Percentiles rank a stretch among this genome's conserved stretches.
phyloP scores from a whole-genome alignment of 2,797 vertebrate species.

The Lacerta agilis region DNA sequence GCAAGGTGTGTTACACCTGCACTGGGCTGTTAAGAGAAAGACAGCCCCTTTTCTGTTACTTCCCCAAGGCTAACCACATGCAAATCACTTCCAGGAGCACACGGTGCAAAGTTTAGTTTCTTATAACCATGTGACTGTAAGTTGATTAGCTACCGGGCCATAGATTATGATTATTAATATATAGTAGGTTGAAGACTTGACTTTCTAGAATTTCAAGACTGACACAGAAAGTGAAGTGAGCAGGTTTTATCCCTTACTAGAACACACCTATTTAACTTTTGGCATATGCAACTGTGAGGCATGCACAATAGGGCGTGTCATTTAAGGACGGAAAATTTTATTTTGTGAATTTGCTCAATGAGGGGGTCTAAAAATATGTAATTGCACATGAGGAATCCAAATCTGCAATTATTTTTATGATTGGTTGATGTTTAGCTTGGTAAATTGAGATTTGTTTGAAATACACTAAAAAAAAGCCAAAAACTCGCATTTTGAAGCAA shows the following conservation, averaged over 20 bases:
- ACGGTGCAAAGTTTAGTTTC: neutral
- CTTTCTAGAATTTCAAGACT: conserved; percentile 18
- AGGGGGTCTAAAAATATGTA: no score
- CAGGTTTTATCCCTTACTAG: neutral
- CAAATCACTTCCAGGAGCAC: neutral
- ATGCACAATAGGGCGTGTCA: no score
- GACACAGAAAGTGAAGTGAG: conserved; percentile 11
- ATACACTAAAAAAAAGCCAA: no score
- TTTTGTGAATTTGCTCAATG: no score
- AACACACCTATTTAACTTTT: neutral
- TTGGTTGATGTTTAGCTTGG: no score
- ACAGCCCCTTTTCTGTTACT: neutral
- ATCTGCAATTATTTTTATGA: no score
- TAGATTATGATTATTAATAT: neutral
- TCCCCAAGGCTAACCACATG: neutral
- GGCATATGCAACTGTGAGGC: neutral
- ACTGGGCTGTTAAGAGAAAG: neutral
- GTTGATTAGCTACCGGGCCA: neutral
- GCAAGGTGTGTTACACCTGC: no score
- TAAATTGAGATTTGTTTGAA: no score
- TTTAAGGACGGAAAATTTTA: no score
- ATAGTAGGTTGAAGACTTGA: neutral
- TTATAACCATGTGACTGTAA: neutral
- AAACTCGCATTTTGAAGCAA: no score
- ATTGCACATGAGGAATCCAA: no score